phyloP scores from a whole-genome alignment of 2,888 invertebrate species.

The Ectemnius lituratus region DNA sequence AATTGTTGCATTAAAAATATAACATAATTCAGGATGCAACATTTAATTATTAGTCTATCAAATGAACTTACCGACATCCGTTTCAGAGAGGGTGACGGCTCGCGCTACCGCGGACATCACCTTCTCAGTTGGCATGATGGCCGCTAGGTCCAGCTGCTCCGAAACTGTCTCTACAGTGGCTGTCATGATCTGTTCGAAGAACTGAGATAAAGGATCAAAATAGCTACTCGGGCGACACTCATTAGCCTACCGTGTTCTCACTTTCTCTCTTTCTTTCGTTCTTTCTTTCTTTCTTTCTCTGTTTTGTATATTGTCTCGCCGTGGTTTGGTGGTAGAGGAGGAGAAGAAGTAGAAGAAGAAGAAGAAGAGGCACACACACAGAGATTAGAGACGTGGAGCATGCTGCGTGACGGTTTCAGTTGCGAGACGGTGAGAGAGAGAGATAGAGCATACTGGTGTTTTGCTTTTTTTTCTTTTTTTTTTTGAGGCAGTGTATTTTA shows the following conservation, averaged over 20 bases:
- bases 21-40: too few relatives aligned
- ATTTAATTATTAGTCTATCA: too few relatives aligned
- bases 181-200: conserved; percentile 89
- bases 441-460: too few relatives aligned
- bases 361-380: conserved; percentile 56
- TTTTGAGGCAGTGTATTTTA: background rate
- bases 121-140: conserved; percentile 88
- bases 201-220: conserved; percentile 77
- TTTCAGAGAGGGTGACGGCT: conserved; percentile 92
- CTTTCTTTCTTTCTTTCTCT: too few relatives aligned
- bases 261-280: background rate
- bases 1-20: conserved; percentile 16
- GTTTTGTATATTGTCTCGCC: conserved; percentile 49
- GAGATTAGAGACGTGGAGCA: conserved; percentile 61
- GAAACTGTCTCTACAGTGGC: conserved; percentile 97
- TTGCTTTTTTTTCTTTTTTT: too few relatives aligned
- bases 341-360: conserved; percentile 62
- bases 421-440: conserved; percentile 35
- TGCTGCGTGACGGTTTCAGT: conserved; percentile 51
- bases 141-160: conserved; percentile 93
- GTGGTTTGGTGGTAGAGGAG: conserved; percentile 62
- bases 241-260: conserved; percentile 70
- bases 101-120: conserved; percentile 90
- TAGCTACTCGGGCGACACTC: conserved; percentile 66
- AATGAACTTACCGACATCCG: conserved; percentile 86